Evolutionary conservation across 1,140 invertebrate genomes (phyloP).

Genomic region (Ladona fulva): DNA sequence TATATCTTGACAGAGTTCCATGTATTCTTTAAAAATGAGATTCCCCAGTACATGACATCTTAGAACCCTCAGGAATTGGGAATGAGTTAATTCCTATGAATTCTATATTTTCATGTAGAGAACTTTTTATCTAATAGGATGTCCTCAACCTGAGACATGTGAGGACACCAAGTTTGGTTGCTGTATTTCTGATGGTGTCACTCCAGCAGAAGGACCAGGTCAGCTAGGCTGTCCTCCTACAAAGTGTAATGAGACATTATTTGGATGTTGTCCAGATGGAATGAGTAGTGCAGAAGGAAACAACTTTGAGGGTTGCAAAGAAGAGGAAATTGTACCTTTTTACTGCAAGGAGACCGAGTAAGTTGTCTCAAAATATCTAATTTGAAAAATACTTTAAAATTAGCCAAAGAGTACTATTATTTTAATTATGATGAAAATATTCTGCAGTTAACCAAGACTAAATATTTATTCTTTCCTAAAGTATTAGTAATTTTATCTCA

Average conservation of each 20-base stretch:
- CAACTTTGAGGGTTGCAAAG: conserved; percentile 69
- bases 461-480: no score
- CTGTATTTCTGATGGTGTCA: conserved; percentile 73
- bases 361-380: no score
- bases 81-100: not conserved
- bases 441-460: no score
- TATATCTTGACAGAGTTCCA: no score
- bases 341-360: conserved; percentile 53
- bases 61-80: no score
- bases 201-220: conserved; percentile 62
- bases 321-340: conserved; percentile 43
- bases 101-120: not conserved
- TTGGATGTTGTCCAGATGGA: conserved; percentile 79
- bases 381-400: no score
- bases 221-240: conserved; percentile 65
- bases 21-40: no score
- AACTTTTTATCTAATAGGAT: conserved; percentile 38
- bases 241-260: conserved; percentile 65
- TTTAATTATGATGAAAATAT: no score
- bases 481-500: no score
- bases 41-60: no score
- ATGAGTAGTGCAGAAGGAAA: conserved; percentile 69
- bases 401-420: no score
- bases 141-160: conserved; percentile 61
- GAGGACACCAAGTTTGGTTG: conserved; percentile 77